These are phyloP conservation scores for Proteles cristata DNA, from an alignment of 2,113 vertebrate genomes.

Conservation along the genomic window DNA sequence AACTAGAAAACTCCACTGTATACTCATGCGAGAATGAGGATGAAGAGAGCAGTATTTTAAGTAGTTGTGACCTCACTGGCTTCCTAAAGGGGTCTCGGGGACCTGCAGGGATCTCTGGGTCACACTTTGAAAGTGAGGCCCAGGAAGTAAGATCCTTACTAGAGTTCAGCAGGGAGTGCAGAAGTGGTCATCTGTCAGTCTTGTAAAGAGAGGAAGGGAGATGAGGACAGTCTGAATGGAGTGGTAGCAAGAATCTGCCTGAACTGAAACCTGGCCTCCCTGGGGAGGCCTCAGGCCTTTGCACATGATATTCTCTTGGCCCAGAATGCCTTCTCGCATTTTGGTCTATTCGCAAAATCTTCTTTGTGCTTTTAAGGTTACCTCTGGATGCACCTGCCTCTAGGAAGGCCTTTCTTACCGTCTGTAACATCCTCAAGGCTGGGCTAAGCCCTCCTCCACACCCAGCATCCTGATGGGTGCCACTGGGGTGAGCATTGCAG, in stretches of 20 bases:
- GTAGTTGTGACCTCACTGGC: background rate
- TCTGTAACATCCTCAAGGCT: background rate
- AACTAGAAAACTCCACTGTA: background rate
- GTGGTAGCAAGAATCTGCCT: background rate
- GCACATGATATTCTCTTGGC: background rate
- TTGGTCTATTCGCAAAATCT: background rate
- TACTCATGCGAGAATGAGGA: background rate
- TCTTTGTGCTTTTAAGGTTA: background rate
- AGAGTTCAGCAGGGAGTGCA: background rate
- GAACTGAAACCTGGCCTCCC: background rate
- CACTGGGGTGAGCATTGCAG: background rate
- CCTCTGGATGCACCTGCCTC: background rate
- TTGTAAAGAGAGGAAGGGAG: background rate
- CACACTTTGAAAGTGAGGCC: background rate
- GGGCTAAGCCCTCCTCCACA: background rate
- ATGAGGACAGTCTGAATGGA: background rate
- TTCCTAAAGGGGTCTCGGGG: background rate
- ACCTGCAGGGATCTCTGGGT: background rate
- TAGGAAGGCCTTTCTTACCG: background rate
- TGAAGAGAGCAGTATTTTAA: background rate
- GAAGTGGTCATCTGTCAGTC: background rate
- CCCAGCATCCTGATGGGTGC: background rate
- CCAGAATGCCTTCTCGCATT: background rate
- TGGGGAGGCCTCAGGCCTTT: background rate
- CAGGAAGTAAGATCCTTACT: background rate